phyloP scores from a whole-genome alignment of 2,888 invertebrate species.

The Leucophenga montana region DNA sequence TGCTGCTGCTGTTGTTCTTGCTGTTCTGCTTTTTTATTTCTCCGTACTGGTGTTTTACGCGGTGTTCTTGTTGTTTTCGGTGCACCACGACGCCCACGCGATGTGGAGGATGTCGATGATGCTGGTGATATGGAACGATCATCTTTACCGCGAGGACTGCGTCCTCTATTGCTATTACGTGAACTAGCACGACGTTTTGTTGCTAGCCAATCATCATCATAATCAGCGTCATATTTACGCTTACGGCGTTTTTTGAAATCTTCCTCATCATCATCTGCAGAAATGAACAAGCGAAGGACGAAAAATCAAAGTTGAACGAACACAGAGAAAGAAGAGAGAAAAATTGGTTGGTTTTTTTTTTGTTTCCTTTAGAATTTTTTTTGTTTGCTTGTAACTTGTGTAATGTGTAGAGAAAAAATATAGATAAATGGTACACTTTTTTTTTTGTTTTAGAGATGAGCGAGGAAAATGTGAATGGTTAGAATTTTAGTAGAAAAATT shows the following conservation, averaged over 20 bases:
- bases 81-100: slow-evolving; percentile 52
- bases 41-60: slow-evolving; percentile 65
- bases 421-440: neutral
- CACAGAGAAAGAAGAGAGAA: slow-evolving; percentile 15
- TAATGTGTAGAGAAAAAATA: neutral
- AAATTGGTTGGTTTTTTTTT: slow-evolving; percentile 16
- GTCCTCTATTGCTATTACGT: slow-evolving; percentile 66
- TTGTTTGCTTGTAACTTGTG: no score
- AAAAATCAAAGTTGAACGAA: neutral
- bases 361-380: neutral
- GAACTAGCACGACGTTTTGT: slow-evolving; percentile 65
- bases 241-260: slow-evolving; percentile 69
- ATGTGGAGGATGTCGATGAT: slow-evolving; percentile 68
- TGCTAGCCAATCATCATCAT: slow-evolving; percentile 73
- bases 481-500: neutral
- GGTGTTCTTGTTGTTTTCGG: slow-evolving; percentile 49
- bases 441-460: neutral
- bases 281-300: slow-evolving; percentile 22
- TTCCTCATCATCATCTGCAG: slow-evolving; percentile 70
- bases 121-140: slow-evolving; percentile 70
- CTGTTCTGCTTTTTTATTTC: slow-evolving; percentile 59
- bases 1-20: slow-evolving; percentile 30
- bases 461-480: neutral
- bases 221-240: slow-evolving; percentile 71
- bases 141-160: slow-evolving; percentile 67